phyloP scores from a whole-genome alignment of 2,113 vertebrate species.

The Elaphurus davidianus region DNA sequence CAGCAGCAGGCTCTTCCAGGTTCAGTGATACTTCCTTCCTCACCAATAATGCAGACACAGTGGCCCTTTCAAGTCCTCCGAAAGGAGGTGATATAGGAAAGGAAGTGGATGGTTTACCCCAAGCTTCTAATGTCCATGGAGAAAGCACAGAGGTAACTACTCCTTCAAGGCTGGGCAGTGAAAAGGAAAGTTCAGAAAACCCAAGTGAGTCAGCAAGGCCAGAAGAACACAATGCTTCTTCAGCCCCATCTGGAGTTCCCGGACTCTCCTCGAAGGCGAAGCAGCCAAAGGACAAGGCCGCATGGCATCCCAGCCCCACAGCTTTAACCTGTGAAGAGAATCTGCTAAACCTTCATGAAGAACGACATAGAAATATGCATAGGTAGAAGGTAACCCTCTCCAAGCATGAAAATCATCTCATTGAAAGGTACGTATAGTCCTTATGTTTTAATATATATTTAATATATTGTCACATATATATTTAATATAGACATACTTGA shows the following conservation, averaged over 20 bases:
- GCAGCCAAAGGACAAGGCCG: conserved; percentile 70
- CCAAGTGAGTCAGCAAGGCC: conserved; percentile 41
- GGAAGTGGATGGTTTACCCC: conserved; percentile 45
- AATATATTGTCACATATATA: background rate
- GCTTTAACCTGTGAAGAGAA: conserved; percentile 81
- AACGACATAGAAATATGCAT: conserved; percentile 83
- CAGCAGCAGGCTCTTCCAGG: conserved; percentile 51
- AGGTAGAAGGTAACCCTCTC: conserved; percentile 81
- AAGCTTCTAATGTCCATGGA: conserved; percentile 78
- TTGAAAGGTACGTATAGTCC: conserved; percentile 81
- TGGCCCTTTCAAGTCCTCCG: conserved; percentile 65
- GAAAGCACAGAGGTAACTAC: conserved; percentile 72
- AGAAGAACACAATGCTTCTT: conserved; percentile 52
- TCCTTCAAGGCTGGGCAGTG: conserved; percentile 35
- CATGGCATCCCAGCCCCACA: conserved; percentile 72
- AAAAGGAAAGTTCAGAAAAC: conserved; percentile 54
- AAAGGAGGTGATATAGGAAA: conserved; percentile 71
- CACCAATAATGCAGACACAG: conserved; percentile 2
- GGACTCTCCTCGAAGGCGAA: conserved; percentile 57
- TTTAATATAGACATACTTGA: background rate
- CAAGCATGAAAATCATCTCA: conserved; percentile 78
- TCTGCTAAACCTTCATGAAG: conserved; percentile 79
- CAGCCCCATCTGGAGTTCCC: conserved; percentile 55
- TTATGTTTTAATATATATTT: background rate
- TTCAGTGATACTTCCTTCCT: conserved; percentile 59